phyloP scores from a whole-genome alignment of 2,797 vertebrate genomes.

The Enteromius mattozi region DNA sequence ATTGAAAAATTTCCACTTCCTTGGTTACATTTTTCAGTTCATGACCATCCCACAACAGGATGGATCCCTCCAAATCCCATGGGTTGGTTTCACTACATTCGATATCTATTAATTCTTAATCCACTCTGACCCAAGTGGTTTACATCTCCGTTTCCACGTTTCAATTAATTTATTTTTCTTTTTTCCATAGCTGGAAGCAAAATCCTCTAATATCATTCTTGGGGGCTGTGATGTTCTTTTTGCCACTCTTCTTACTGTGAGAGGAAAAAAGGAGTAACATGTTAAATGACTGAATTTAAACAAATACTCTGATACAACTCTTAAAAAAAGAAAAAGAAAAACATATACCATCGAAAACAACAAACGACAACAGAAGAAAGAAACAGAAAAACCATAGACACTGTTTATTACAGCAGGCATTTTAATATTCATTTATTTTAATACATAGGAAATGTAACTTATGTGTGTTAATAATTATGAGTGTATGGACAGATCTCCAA shows the following conservation, averaged over 20 bases:
- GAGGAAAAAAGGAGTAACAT: conserved; percentile 47
- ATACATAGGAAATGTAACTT: not conserved
- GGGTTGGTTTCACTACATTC: conserved; percentile 46
- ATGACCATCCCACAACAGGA: conserved; percentile 43
- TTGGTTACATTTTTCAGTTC: conserved; percentile 54
- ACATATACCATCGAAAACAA: not conserved
- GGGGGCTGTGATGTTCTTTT: conserved; percentile 43
- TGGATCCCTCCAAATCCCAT: conserved; percentile 47
- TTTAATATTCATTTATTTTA: not conserved
- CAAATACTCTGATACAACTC: not conserved
- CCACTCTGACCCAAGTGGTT: conserved; percentile 32
- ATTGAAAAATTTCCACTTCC: conserved; percentile 41
- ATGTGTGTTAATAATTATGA: not conserved
- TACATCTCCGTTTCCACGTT: conserved; percentile 48
- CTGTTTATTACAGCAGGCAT: not conserved
- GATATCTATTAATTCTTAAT: conserved; percentile 45
- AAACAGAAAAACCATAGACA: not conserved
- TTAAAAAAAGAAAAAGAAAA: not conserved
- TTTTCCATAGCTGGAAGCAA: conserved; percentile 46
- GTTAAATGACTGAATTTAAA: conserved; percentile 1
- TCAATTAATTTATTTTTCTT: conserved; percentile 32
- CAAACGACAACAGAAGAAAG: not conserved
- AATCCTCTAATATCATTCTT: conserved; percentile 38
- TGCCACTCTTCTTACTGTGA: conserved; percentile 53
- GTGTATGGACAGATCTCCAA: not conserved